These are phyloP conservation scores for Drosophila nigromelanica DNA, from an alignment of 1,140 invertebrate species.

Conservation along the genomic window DNA sequence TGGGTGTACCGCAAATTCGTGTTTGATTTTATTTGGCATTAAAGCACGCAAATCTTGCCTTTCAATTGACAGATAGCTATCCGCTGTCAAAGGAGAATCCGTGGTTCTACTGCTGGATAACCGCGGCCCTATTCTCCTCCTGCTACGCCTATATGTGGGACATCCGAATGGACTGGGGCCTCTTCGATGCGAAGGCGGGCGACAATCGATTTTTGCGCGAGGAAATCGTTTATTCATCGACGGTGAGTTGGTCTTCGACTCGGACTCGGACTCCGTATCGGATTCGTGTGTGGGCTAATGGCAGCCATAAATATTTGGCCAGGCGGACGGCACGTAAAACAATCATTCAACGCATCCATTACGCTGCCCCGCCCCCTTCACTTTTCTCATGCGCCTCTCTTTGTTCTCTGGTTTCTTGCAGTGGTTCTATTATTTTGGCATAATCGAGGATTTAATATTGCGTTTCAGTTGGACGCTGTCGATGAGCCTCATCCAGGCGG, in stretches of 20 bases:
- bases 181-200: slow-evolving; percentile 92
- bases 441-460: slow-evolving; percentile 97
- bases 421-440: slow-evolving; percentile 98
- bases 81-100: slow-evolving; percentile 88
- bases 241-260: slow-evolving; percentile 83
- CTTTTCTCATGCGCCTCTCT: slow-evolving; percentile 84
- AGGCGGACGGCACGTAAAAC: slow-evolving; percentile 68
- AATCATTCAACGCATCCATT: slow-evolving; percentile 68
- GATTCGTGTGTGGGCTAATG: slow-evolving; percentile 46
- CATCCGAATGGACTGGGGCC: slow-evolving; percentile 99
- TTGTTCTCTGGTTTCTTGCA: slow-evolving; percentile 83
- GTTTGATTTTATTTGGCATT: slow-evolving; percentile 51
- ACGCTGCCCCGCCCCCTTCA: slow-evolving; percentile 14
- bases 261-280: neutral
- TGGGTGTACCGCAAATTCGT: slow-evolving; percentile 48
- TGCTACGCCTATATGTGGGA: slow-evolving; percentile 97
- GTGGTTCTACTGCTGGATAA: slow-evolving; percentile 92
- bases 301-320: slow-evolving; percentile 72
- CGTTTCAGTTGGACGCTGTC: slow-evolving; percentile 93
- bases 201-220: slow-evolving; percentile 92
- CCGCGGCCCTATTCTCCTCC: slow-evolving; percentile 91
- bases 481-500: slow-evolving; percentile 90
- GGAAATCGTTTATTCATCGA: slow-evolving; percentile 91
- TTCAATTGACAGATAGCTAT: slow-evolving; percentile 85
- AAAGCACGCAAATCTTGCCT: slow-evolving; percentile 31